Evolutionary conservation across 2,888 invertebrate genomes (phyloP), one percentile per base, ranked within the genome.

Genomic region (Scaptomyza cyrtandrae): DNA sequence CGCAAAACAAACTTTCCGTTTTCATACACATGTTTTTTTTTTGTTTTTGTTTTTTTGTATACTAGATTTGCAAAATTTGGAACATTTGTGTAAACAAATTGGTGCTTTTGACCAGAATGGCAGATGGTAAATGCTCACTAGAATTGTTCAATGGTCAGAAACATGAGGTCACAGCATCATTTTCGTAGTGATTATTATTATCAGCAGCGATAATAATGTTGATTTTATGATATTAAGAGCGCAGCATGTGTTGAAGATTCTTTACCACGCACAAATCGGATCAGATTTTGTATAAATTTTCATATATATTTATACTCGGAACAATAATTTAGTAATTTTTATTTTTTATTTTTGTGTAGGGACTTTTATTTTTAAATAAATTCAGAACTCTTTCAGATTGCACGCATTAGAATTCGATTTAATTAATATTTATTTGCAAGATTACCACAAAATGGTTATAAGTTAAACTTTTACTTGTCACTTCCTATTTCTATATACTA

Each of bases 151-250:
- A 70, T 64, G 61, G 62, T 59, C 50, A 54, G 29, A 60, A 29
- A 55, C 68, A 81, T 85, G 85, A 82, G 81, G 68, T 85, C 85
- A 87, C 75, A 77, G 49, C 67, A 61, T 67, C 68, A 43, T 61
- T 80, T 71, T 82, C 50, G 37, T 59, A 62, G 71, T 79, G 66
- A 72, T 49, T 52, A 65, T 67, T 48, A 77, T 80, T 56, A 37
- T 44, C 57, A 58, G 44, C 53, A 56, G 14, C 39, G 76, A 64
- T 79, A 59, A 68, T 71, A 29, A 68, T 57, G 39, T 35, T 11
- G 39, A 52, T 41, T 39, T 7, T n/a, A 13, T 24, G 24, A 24
- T 24, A 33, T 35, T 48, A 52, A 52, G 48, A 56, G 39, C 14
- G 55, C 55, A 45, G 45, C 41, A 53, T 54, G 48, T 61, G 61